These are phyloP conservation scores for Lepidochrysops patricia DNA, from an alignment of 2,888 invertebrate species.

Conservation along the genomic window DNA sequence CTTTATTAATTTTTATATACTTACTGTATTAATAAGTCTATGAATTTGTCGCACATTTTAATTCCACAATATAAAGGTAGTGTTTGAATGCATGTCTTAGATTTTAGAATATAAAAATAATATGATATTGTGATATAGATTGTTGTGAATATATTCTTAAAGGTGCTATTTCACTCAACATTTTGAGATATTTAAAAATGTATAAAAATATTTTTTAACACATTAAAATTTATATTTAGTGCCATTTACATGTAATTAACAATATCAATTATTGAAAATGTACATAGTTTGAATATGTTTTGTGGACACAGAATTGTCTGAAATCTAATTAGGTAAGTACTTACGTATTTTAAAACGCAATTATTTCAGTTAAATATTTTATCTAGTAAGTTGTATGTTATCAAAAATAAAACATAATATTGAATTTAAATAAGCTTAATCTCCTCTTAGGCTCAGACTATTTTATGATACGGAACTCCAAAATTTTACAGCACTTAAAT, in stretches of 20 bases:
- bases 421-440: too few relatives aligned
- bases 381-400: too few relatives aligned
- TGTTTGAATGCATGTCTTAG: not conserved
- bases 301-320: not conserved
- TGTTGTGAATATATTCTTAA: not conserved
- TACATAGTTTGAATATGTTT: too few relatives aligned
- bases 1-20: too few relatives aligned
- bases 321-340: too few relatives aligned
- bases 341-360: too few relatives aligned
- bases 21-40: not conserved
- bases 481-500: too few relatives aligned
- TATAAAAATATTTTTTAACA: not conserved
- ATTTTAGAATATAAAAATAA: not conserved
- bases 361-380: too few relatives aligned
- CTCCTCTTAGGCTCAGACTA: too few relatives aligned
- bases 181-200: not conserved
- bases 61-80: not conserved
- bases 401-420: too few relatives aligned
- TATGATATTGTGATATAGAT: not conserved
- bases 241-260: constrained; percentile 11
- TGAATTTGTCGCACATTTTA: not conserved
- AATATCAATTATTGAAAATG: too few relatives aligned
- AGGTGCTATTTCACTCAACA: not conserved
- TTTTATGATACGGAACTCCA: too few relatives aligned
- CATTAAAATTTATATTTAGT: constrained; percentile 12